Base-by-base conservation (phyloP, 2,113 vertebrate genomes). In the Xiphorhynchus elegans region DNA sequence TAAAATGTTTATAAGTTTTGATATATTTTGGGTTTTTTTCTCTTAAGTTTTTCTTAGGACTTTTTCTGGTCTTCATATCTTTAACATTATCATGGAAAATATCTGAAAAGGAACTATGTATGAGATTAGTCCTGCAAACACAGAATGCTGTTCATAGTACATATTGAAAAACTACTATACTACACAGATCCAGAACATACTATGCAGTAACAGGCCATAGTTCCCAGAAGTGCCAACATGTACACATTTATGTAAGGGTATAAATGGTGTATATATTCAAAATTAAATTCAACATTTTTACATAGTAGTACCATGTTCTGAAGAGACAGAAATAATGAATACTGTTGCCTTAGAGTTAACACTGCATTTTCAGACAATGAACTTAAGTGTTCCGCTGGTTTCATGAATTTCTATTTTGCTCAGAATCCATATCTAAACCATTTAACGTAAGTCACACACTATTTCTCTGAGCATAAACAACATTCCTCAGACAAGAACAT, bases 401-500 rank as follows among this genome's bases (percentile, higher is more conserved):
- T 64, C 13, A 60, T 37, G 49, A 46, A 94, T 79, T 69, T 56
- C 56, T 81, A 0, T 86, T 95, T 91, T 84, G 47, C 78, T 59
- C 60, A 68, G 37, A 49, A 90, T 75, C n/a, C 6, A 1, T 66
- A 63, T 25, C 68, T 64, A 56, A 91, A 86, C 33, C 6, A 8
- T 73, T 93, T 84, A 23, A 56, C 23, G 31, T 70, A 91, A 85
- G 58, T 89, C 89, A 90, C 55, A 79, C 46, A 46, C 35, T 39
- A 84, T 90, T 96, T 95, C 29, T 90, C 70, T 49, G 75, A 63
- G 68, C 42, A 88, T 88, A 90, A 93, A 84, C 81, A 87, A 49
- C 84, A 67, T 80, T 85, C 47, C 60, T 91, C 46, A 55, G 59
- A 74, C 46, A 91, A 67, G 50, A 74, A 58, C 50, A 75, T 55